These are phyloP conservation scores for Orchestia grillus DNA, from an alignment of 1,140 invertebrate genomes.

Conservation along the genomic window DNA sequence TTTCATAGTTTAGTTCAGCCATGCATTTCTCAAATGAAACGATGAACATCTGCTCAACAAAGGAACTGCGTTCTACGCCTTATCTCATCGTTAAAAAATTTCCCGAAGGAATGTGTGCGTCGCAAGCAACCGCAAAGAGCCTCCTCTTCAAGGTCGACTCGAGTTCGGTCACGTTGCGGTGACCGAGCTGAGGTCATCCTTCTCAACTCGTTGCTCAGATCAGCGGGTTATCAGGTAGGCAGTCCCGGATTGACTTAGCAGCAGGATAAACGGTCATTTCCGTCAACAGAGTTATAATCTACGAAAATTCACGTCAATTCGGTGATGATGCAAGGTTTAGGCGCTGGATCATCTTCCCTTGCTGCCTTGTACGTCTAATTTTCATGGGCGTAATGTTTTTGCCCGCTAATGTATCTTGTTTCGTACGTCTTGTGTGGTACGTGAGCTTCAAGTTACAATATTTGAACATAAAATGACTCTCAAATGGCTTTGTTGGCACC, in stretches of 20 bases:
- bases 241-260: neutral
- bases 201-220: neutral
- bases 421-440: neutral
- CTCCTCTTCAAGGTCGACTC: neutral
- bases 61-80: neutral
- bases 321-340: neutral
- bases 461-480: neutral
- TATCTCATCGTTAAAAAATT: neutral
- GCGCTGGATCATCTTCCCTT: neutral
- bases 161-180: neutral
- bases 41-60: neutral
- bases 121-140: neutral
- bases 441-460: neutral
- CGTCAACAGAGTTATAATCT: neutral
- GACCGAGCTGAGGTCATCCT: neutral
- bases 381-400: neutral
- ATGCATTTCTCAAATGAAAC: neutral
- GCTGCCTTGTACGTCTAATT: neutral
- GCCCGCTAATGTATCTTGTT: neutral
- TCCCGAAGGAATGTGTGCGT: neutral
- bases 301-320: neutral
- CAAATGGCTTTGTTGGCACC: neutral
- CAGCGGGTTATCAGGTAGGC: neutral
- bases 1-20: neutral
- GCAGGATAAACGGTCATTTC: neutral